A percentile compares a stretch with the other conserved stretches of the same genome.
Evolutionary conservation across 2,113 vertebrate species (phyloP).

Genomic region (Oreocharis arfaki): DNA sequence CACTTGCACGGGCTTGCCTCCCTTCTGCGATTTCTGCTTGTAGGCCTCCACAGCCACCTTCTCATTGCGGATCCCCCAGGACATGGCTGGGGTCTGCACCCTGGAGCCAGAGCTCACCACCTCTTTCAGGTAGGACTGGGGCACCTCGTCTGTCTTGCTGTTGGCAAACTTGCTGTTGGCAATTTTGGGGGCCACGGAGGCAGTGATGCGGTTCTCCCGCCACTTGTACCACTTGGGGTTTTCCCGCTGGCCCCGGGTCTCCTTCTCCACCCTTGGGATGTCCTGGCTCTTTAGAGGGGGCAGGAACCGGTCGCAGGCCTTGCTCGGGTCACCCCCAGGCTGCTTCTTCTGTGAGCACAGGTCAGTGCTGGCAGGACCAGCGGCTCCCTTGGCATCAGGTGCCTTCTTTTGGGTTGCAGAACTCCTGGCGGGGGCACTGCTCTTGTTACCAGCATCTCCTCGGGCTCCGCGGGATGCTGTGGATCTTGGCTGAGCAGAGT

Average conservation of each 20-base stretch:
- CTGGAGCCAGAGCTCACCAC: constrained; percentile 50
- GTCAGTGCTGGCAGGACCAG: neutral
- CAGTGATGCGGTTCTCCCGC: constrained; percentile 80
- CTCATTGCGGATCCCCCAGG: constrained; percentile 78
- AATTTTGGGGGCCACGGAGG: constrained; percentile 73
- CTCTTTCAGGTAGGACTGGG: constrained; percentile 69
- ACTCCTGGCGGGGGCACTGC: neutral
- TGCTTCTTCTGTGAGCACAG: neutral
- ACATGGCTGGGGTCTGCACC: constrained; percentile 74
- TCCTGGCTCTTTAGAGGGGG: neutral
- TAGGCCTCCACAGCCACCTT: constrained; percentile 60
- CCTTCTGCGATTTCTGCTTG: constrained; percentile 55
- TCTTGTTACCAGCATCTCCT: neutral
- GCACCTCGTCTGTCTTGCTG: constrained; percentile 59
- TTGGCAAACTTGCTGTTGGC: constrained; percentile 72
- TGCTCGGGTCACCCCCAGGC: neutral
- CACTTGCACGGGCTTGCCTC: constrained; percentile 56
- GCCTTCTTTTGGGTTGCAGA: neutral
- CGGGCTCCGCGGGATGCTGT: neutral
- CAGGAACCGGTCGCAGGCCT: neutral
- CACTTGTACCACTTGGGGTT: constrained; percentile 76
- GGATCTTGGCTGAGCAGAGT: neutral
- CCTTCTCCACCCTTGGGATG: constrained; percentile 68
- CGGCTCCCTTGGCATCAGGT: rapidly evolving
- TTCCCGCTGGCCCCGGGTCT: constrained; percentile 75